These are phyloP conservation scores for Ornithorhynchus anatinus DNA, from an alignment of 2,113 vertebrate species.

Conservation along the genomic window DNA sequence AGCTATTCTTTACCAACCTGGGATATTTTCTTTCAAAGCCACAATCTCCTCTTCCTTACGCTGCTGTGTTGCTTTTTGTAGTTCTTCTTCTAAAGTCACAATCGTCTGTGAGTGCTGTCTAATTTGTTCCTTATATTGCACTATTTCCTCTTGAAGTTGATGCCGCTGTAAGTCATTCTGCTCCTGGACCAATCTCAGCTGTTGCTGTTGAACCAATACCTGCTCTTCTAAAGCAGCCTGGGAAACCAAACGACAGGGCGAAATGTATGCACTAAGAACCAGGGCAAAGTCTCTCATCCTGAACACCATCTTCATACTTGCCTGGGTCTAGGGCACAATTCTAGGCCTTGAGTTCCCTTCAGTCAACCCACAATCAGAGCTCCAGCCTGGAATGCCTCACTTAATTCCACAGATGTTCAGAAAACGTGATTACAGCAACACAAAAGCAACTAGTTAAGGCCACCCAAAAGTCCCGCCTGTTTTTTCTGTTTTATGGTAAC, in stretches of 20 bases:
- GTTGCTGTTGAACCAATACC: not conserved
- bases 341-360: too few species aligned
- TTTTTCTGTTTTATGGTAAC: too few species aligned
- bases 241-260: not conserved
- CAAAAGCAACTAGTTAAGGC: too few species aligned
- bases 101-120: conserved; percentile 80
- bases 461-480: too few species aligned
- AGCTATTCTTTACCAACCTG: conserved; percentile 52
- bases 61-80: conserved; percentile 48
- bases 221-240: conserved; percentile 52
- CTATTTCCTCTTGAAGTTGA: conserved; percentile 45
- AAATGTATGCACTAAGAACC: too few species aligned
- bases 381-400: too few species aligned
- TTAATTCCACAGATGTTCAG: too few species aligned
- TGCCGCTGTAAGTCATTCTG: conserved; percentile 40
- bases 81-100: conserved; percentile 68
- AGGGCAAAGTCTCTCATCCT: too few species aligned
- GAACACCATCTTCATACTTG: too few species aligned
- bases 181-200: conserved; percentile 1
- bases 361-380: too few species aligned
- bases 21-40: conserved; percentile 17
- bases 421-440: too few species aligned
- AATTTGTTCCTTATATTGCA: conserved; percentile 74
- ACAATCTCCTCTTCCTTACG: conserved; percentile 60
- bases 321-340: too few species aligned